These are phyloP conservation scores for Avahi laniger DNA, from an alignment of 2,797 vertebrate genomes.

Conservation along the genomic window DNA sequence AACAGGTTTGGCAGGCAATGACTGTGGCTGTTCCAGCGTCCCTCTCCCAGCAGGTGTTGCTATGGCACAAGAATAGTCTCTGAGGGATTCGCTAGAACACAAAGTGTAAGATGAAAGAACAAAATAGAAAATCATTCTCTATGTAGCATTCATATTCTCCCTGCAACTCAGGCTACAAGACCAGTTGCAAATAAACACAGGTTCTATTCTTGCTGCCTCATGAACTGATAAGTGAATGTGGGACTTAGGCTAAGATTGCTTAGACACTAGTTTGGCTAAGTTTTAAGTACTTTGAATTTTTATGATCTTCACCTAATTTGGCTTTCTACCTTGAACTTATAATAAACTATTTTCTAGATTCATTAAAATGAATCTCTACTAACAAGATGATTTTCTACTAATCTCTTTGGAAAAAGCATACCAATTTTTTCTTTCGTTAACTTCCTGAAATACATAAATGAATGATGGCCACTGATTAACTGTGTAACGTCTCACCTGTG, in stretches of 20 bases:
- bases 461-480: background rate
- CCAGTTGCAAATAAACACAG: slow-evolving; percentile 34
- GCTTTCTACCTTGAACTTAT: background rate
- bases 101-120: slow-evolving; percentile 46
- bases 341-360: slow-evolving; percentile 41
- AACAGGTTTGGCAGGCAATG: slow-evolving; percentile 39
- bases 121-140: slow-evolving; percentile 49
- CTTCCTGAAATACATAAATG: background rate
- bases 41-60: slow-evolving; percentile 80
- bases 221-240: background rate
- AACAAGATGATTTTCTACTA: background rate
- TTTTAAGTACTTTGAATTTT: background rate
- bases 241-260: background rate
- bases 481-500: background rate
- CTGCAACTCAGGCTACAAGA: slow-evolving; percentile 22
- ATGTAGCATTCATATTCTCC: background rate
- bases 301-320: background rate
- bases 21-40: slow-evolving; percentile 53
- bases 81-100: slow-evolving; percentile 54
- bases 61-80: slow-evolving; percentile 69
- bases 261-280: background rate
- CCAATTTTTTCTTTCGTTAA: background rate
- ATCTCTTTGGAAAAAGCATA: background rate
- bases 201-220: background rate
- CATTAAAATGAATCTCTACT: background rate